Evolutionary conservation across 2,797 vertebrate genomes (phyloP), one percentile per base, ranked within the genome.

Genomic region (Rhynchotus rufescens): DNA sequence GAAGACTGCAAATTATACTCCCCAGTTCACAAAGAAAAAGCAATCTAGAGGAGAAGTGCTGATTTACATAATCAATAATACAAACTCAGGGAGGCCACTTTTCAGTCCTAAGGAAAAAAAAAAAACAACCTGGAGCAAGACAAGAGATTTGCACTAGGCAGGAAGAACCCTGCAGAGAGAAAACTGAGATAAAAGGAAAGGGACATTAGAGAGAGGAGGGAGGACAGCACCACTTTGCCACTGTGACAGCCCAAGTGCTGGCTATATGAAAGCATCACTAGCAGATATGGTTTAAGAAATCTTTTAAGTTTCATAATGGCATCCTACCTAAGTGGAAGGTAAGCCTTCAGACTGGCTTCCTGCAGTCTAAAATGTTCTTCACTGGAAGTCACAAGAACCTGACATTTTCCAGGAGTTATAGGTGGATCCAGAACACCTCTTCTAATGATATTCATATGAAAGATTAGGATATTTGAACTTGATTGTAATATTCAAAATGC

Each of bases 21-120:
- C 74, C 81, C 88, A 16, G 84, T 92, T 97, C 96, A 97, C 97
- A 98, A 96, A 98, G 96, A 96, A 97, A 96, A 98, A 97, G 97
- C 96, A 97, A 96, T 97, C 92, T 93, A 89, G 92, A 89, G 87
- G 84, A 97, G 93, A 97, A 95, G 74, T 93, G 88, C 84, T 97
- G 87, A 97, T 97, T 98, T 97, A 95, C 97, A 97, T 96, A 96
- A 95, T 93, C 95, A 96, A 97, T 97, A 82, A 93, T 95, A 95
- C 92, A 95, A 94, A 96, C 96, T 95, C 85, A 96, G 89, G 92
- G 86, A 96, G 84, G 90, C 80, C 47, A 89, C 91, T 95, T 97
- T 97, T 93, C 91, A 81, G 77, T 52, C 42, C 77, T 38, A 73
- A 79, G 78, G 94, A 87, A 79, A 97, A 95, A 97, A 94, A 82